These are phyloP conservation scores for Endotricha flammealis DNA, from an alignment of 2,888 invertebrate genomes.

Conservation along the genomic window DNA sequence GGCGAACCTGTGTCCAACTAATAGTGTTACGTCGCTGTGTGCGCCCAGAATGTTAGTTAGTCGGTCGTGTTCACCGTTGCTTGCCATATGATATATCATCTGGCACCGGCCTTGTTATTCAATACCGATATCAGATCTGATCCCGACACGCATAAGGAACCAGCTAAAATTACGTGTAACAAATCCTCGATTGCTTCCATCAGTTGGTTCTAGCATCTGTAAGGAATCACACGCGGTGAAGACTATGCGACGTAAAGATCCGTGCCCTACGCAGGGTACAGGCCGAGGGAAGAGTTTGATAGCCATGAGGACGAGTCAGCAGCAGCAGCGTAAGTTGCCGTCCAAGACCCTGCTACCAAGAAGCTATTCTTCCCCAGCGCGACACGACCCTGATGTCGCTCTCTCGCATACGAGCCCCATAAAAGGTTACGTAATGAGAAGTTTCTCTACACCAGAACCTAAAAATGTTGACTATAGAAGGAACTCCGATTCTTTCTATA, in stretches of 20 bases:
- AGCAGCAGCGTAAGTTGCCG: constrained; percentile 53
- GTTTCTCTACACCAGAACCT: constrained; percentile 63
- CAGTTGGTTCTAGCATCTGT: constrained; percentile 46
- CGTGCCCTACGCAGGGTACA: constrained; percentile 32
- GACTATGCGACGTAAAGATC: constrained; percentile 59
- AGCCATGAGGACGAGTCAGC: constrained; percentile 57
- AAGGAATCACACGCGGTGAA: constrained; percentile 43
- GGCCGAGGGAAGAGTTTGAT: constrained; percentile 58
- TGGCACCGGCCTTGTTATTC: constrained; percentile 59
- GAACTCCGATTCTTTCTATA: constrained; percentile 56
- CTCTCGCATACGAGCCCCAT: constrained; percentile 29
- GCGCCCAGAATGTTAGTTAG: constrained; percentile 36
- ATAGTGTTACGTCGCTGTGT: constrained; percentile 35
- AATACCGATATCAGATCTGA: constrained; percentile 62
- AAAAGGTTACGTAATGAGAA: constrained; percentile 53
- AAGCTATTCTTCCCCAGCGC: constrained; percentile 62
- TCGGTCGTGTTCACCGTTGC: constrained; percentile 61
- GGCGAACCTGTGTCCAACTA: constrained; percentile 32
- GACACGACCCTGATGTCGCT: constrained; percentile 40
- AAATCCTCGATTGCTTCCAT: constrained; percentile 34
- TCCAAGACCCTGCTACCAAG: constrained; percentile 55
- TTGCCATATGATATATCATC: constrained; percentile 70
- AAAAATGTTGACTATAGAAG: constrained; percentile 50
- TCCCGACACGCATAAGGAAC: constrained; percentile 57
- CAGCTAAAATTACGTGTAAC: constrained; percentile 47